Percentiles rank a stretch among this genome's conserved stretches.
These are phyloP conservation scores for Mystacornis crossleyi DNA, from an alignment of 2,113 vertebrate species.

Conservation along the genomic window DNA sequence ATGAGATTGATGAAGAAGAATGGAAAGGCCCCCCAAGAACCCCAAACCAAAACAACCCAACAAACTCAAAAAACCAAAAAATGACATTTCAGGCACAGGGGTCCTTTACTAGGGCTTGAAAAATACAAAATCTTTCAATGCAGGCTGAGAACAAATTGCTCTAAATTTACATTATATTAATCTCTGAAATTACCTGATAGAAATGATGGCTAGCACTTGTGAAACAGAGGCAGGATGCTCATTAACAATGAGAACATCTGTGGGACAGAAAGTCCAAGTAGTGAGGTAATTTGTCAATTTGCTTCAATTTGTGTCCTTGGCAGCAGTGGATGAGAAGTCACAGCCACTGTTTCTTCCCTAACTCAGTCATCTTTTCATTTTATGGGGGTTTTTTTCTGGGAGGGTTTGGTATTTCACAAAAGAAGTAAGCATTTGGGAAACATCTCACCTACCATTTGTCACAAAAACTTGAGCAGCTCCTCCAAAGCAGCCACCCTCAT, in stretches of 20 bases:
- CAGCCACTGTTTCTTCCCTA: not conserved
- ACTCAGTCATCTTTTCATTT: not conserved
- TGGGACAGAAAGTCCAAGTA: not conserved
- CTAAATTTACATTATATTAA: not conserved
- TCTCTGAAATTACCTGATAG: not conserved
- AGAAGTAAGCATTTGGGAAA: not conserved
- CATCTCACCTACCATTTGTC: not conserved
- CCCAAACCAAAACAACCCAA: not conserved
- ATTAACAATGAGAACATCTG: not conserved
- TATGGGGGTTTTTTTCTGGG: not conserved
- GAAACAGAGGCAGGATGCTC: not conserved
- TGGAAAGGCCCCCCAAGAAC: not conserved
- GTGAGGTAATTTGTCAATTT: not conserved
- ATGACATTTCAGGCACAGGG: not conserved
- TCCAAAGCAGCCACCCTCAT: not conserved
- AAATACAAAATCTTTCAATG: not conserved
- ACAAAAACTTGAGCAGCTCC: not conserved
- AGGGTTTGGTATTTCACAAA: not conserved
- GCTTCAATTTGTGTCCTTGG: not conserved
- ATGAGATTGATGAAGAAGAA: not conserved
- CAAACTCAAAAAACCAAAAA: not conserved
- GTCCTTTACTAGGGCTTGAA: not conserved
- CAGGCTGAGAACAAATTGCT: not conserved
- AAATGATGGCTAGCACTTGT: not conserved
- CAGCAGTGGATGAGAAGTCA: not conserved